Evolutionary conservation across 2,888 invertebrate species (phyloP).

Genomic region (Galeruca laticollis): DNA sequence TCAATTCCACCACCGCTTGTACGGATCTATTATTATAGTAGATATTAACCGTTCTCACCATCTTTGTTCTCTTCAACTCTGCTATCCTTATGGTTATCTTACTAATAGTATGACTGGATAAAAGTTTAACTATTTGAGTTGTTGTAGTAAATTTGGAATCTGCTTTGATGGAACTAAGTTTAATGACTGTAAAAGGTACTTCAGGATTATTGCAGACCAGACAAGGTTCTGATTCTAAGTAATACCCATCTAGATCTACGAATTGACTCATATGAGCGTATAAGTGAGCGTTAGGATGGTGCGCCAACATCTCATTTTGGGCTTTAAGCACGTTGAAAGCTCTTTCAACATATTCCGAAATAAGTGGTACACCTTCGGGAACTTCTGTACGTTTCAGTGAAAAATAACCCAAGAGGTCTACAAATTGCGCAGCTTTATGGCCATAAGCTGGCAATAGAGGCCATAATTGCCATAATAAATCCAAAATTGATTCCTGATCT

Average conservation of each 20-base stretch:
- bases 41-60: slow-evolving; percentile 95
- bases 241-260: slow-evolving; percentile 95
- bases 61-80: slow-evolving; percentile 96
- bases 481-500: slow-evolving; percentile 85
- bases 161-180: slow-evolving; percentile 91
- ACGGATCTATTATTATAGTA: slow-evolving; percentile 97
- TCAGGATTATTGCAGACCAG: slow-evolving; percentile 98
- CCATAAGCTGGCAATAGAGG: slow-evolving; percentile 91
- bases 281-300: slow-evolving; percentile 94
- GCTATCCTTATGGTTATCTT: slow-evolving; percentile 93
- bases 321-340: slow-evolving; percentile 87
- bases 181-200: slow-evolving; percentile 90
- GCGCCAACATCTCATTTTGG: slow-evolving; percentile 90
- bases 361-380: slow-evolving; percentile 67
- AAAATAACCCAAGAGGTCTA: slow-evolving; percentile 95
- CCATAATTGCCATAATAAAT: slow-evolving; percentile 92
- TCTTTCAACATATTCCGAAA: slow-evolving; percentile 83
- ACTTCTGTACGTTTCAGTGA: slow-evolving; percentile 88
- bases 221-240: slow-evolving; percentile 96
- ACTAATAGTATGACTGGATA: slow-evolving; percentile 95
- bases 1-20: slow-evolving; percentile 96
- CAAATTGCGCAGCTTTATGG: slow-evolving; percentile 94
- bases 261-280: slow-evolving; percentile 94
- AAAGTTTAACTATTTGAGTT: slow-evolving; percentile 96
- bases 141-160: slow-evolving; percentile 99